Evolutionary conservation across 2,888 invertebrate species (phyloP).

Genomic region (Chaetogeoica ovagalla): DNA sequence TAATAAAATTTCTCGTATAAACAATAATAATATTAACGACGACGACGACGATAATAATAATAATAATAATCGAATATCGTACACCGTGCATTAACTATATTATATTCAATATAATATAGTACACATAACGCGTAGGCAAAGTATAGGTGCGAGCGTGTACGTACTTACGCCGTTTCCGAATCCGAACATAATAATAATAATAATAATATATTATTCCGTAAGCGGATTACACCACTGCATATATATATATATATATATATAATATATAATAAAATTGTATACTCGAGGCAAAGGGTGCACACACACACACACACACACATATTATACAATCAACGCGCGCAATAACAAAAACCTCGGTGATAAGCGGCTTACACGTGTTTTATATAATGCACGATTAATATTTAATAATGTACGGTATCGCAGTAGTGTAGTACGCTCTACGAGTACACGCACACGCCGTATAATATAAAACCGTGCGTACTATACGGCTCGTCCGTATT

Average conservation of each 20-base stretch:
- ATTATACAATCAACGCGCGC: constrained; percentile 52
- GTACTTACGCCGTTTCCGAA: constrained; percentile 1
- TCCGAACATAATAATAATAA: not conserved
- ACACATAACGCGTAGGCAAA: not conserved
- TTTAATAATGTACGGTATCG: not conserved
- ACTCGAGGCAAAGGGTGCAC: constrained; percentile 8
- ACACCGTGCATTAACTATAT: too few relatives aligned
- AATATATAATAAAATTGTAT: not conserved
- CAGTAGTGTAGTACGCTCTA: too few relatives aligned
- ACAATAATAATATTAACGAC: not conserved
- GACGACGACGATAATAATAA: not conserved
- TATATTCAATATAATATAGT: not conserved
- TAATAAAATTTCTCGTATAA: not conserved
- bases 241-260: not conserved
- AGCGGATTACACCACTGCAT: constrained; percentile 30
- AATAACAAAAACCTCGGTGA: constrained; percentile 40
- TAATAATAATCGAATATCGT: not conserved
- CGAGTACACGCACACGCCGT: too few relatives aligned
- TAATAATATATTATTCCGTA: constrained; percentile 5
- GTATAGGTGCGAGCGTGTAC: not conserved
- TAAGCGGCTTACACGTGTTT: constrained; percentile 43
- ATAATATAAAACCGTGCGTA: too few relatives aligned
- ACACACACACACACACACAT: too few relatives aligned
- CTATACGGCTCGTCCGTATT: too few relatives aligned
- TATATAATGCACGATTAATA: constrained; percentile 38